Evolutionary conservation across 2,888 invertebrate species (phyloP).

Genomic region (Eucera pruinosa): DNA sequence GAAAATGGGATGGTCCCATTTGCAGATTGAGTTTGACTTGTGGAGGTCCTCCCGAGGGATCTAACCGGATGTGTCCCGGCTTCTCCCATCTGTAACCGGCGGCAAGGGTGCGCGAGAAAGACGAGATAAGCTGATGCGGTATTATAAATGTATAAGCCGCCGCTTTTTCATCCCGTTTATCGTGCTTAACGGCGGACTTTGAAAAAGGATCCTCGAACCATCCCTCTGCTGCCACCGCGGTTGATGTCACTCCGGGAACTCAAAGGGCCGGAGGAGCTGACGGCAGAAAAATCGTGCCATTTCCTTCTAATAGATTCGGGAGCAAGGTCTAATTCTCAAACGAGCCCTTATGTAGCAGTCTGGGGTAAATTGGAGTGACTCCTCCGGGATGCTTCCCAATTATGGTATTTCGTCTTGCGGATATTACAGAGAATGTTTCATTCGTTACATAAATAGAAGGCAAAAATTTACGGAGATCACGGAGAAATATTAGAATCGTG

Average conservation of each 20-base stretch:
- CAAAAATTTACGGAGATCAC: too few species aligned
- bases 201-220: conserved; percentile 41
- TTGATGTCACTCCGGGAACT: conserved; percentile 9
- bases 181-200: conserved; percentile 47
- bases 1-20: conserved; percentile 66
- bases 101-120: conserved; percentile 17
- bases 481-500: too few species aligned
- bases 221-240: background rate
- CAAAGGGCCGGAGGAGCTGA: conserved; percentile 22
- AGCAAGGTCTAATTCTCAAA: conserved; percentile 17
- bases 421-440: too few species aligned
- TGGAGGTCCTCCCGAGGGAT: conserved; percentile 30
- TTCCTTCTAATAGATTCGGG: conserved; percentile 30
- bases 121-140: conserved; percentile 58
- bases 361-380: conserved; percentile 4
- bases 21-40: conserved; percentile 68
- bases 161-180: conserved; percentile 65
- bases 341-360: conserved; percentile 3
- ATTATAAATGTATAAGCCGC: conserved; percentile 68
- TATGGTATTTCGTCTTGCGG: too few species aligned
- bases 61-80: conserved; percentile 43
- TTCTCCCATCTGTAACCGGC: conserved; percentile 39
- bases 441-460: too few species aligned
- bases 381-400: background rate
- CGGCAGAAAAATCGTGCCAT: conserved; percentile 28